Conservation (phyloP, 2,113 vertebrate species). For the Osmerus eperlanus region DNA sequence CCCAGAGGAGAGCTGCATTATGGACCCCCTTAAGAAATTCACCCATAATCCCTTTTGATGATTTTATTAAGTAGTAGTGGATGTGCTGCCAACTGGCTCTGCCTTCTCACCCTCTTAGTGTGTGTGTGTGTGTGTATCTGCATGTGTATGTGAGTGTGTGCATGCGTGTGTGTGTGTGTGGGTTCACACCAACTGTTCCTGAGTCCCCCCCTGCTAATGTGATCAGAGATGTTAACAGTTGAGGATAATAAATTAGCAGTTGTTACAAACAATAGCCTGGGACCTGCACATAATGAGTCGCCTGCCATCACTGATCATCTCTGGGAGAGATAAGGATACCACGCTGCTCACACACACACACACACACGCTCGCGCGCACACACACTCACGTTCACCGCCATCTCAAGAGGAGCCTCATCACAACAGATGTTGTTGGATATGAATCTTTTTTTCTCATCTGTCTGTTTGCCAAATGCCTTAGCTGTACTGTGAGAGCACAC, state of each 20-base stretch:
- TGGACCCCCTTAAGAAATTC: conserved; percentile 57
- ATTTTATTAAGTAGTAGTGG: conserved; percentile 60
- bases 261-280: conserved; percentile 70
- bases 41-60: conserved; percentile 63
- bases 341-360: conserved; percentile 7
- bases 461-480: conserved; percentile 49
- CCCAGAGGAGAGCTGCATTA: conserved; percentile 42
- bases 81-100: conserved; percentile 61
- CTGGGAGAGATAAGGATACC: conserved; percentile 56
- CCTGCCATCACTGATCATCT: conserved; percentile 71
- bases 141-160: conserved; percentile 12
- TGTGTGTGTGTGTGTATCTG: conserved; percentile 22
- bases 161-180: conserved; percentile 12
- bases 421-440: conserved; percentile 70
- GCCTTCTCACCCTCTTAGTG: conserved; percentile 41
- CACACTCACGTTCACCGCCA: background rate
- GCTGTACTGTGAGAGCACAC: background rate
- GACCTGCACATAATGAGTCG: conserved; percentile 74
- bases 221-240: conserved; percentile 68
- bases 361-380: conserved; percentile 11
- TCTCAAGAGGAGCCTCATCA: conserved; percentile 58
- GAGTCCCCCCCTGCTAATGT: conserved; percentile 54
- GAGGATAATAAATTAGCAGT: conserved; percentile 73
- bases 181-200: conserved; percentile 54
- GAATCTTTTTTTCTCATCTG: conserved; percentile 61